Percentiles rank a stretch among this genome's conserved stretches.
Conservation (phyloP, 2,888 invertebrate species). For the Athrips mouffetella region DNA sequence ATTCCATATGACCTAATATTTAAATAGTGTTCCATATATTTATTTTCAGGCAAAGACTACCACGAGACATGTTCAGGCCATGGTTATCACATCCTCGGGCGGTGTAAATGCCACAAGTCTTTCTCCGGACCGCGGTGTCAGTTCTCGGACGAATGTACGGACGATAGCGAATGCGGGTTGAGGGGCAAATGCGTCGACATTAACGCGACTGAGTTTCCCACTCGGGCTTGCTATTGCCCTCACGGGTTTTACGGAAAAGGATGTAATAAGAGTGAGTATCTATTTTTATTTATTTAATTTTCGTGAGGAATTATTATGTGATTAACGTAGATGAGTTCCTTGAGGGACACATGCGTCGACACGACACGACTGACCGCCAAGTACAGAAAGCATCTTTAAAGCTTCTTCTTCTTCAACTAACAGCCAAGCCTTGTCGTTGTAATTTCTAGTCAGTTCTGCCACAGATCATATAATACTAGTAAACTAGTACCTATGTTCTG, state of each 20-base stretch:
- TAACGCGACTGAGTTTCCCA: slow-evolving; percentile 88
- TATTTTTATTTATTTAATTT: slow-evolving; percentile 20
- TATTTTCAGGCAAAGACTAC: slow-evolving; percentile 81
- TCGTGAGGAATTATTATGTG: too few relatives aligned
- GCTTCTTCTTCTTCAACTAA: too few relatives aligned
- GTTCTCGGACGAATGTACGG: slow-evolving; percentile 91
- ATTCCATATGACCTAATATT: too few relatives aligned
- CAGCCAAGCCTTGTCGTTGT: too few relatives aligned
- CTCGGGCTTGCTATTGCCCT: slow-evolving; percentile 92
- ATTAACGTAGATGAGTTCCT: too few relatives aligned
- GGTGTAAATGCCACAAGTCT: slow-evolving; percentile 89
- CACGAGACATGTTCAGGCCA: slow-evolving; percentile 91
- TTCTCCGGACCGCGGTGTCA: slow-evolving; percentile 92
- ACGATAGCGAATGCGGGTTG: slow-evolving; percentile 90
- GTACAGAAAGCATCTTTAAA: too few relatives aligned
- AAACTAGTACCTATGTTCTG: too few relatives aligned
- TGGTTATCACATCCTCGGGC: slow-evolving; percentile 86
- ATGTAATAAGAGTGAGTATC: slow-evolving; percentile 86
- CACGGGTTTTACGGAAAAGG: slow-evolving; percentile 92
- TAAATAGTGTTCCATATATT: too few relatives aligned
- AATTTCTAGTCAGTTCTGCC: too few relatives aligned
- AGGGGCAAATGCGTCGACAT: slow-evolving; percentile 91
- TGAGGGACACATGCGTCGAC: too few relatives aligned
- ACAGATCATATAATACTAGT: too few relatives aligned
- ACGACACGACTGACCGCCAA: too few relatives aligned